These are phyloP conservation scores for Gadus chalcogrammus DNA, from an alignment of 2,113 vertebrate genomes.

Conservation along the genomic window DNA sequence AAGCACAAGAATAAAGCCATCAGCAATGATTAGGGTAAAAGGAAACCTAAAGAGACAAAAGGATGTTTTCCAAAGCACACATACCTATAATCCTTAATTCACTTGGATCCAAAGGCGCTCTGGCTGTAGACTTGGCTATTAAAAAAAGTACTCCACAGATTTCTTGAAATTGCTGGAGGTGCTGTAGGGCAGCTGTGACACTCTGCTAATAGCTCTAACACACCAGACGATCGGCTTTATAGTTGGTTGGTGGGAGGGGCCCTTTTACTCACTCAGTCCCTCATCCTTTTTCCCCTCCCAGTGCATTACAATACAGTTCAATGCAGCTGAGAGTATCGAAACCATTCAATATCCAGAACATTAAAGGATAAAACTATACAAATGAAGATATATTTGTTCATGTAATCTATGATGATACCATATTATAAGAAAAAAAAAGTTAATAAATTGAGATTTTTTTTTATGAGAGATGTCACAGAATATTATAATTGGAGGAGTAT, in stretches of 20 bases:
- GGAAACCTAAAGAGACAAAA: constrained; percentile 23
- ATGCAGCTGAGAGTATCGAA: constrained; percentile 14
- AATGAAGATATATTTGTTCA: constrained; percentile 26
- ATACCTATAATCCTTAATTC: constrained; percentile 74
- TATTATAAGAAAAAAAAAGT: too few species aligned
- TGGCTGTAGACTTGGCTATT: constrained; percentile 45
- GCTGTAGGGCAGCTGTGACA: constrained; percentile 72
- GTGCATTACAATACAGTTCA: constrained; percentile 16
- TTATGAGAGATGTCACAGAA: too few species aligned
- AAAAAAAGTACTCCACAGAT: constrained; percentile 66
- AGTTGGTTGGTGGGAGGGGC: constrained; percentile 73
- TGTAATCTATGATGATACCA: too few species aligned
- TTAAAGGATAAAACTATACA: not conserved
- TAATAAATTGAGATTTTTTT: too few species aligned
- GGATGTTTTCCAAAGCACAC: constrained; percentile 44
- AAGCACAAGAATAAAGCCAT: constrained; percentile 62
- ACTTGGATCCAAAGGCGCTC: constrained; percentile 45
- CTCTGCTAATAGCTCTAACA: constrained; percentile 77
- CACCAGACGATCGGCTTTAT: constrained; percentile 75
- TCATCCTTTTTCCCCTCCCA: constrained; percentile 58
- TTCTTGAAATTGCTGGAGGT: constrained; percentile 61
- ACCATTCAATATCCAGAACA: not conserved
- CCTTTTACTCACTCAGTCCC: constrained; percentile 47
- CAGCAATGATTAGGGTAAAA: constrained; percentile 35
- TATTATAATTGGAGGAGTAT: too few species aligned